Evolutionary conservation across 2,888 invertebrate species (phyloP), one percentile per base, ranked within the genome.

Genomic region (Bellardia pandia): DNA sequence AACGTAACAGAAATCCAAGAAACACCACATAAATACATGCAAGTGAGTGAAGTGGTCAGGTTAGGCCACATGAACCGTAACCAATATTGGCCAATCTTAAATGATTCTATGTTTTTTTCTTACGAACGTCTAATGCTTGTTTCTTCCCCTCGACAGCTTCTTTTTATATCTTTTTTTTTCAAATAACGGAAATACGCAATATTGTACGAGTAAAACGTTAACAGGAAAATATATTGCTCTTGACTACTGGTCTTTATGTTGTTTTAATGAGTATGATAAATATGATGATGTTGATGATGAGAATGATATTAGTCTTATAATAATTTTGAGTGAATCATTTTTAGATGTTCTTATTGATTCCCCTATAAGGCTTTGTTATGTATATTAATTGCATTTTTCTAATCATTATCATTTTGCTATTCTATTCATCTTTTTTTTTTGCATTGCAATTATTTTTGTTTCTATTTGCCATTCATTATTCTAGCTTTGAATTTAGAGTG

Each of bases 51-150:
- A 53, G 69, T 83, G 83, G 77, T 77, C 83, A 83, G 83, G 71
- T 85, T 76, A 83, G 82, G 82, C 74, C 90, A 90, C 91, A 90
- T 91, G 92, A 92, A 92, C 92, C 92, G 92, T 92, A 91, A 90
- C 92, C 90, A 90, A 90, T 91, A 91, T 92, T 92, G 89, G 91
- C 92, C 92, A 92, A 92, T 91, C 90, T 81, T 77, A 68, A 79
- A 81, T 84, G 83, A 85, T 87, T 87, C 87, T 85, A 51, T 64
- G 40, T 69, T 83, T 51, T 83, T 51, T 51, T 16, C 23, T 16
- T 45, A 45, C 45, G 7, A 16, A 33, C 8, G 1, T 71, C 53
- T 56, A 42, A 37, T 48, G 8, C n/a, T 16, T 13, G 14, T 42
- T 30, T 9, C 56, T n/a, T 51, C 48, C 72, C 51, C 60, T 66